Percentiles rank a stretch among this genome's conserved stretches.
phyloP scores from a whole-genome alignment of 2,113 vertebrate species.

The Xerus inauris region DNA sequence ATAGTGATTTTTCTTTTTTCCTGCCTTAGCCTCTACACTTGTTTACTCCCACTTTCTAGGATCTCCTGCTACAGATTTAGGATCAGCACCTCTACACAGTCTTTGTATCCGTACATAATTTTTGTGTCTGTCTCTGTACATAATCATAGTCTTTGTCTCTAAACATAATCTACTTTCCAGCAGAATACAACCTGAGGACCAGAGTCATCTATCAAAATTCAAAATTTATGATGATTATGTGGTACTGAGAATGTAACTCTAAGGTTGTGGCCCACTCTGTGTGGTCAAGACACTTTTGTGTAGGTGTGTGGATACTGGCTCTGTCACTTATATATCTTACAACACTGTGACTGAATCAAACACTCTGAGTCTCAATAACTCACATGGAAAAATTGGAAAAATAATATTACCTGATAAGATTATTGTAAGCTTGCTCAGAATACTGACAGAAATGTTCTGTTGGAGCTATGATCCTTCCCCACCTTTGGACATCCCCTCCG shows the following conservation, averaged over 20 bases:
- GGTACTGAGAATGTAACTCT: neutral
- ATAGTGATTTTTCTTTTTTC: neutral
- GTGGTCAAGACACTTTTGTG: neutral
- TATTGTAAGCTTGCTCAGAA: neutral
- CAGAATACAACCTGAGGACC: neutral
- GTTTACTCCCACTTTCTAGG: neutral
- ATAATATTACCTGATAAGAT: no score
- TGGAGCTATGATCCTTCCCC: neutral
- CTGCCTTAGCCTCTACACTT: neutral
- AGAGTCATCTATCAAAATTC: neutral
- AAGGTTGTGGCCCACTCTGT: neutral
- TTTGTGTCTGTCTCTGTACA: no score
- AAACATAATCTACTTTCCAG: neutral
- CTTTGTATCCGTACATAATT: neutral
- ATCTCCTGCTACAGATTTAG: neutral
- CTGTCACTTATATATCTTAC: neutral
- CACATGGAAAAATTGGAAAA: neutral
- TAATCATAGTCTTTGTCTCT: neutral
- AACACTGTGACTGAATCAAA: neutral
- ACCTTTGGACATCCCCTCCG: neutral
- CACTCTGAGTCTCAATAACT: neutral
- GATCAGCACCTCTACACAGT: neutral
- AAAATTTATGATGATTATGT: neutral
- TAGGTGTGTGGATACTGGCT: neutral
- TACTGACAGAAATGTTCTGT: rapidly evolving